Percentiles rank a stretch among this genome's conserved stretches.
Conservation (phyloP, 2,888 invertebrate genomes). For the Hirtodrosophila confusa region DNA sequence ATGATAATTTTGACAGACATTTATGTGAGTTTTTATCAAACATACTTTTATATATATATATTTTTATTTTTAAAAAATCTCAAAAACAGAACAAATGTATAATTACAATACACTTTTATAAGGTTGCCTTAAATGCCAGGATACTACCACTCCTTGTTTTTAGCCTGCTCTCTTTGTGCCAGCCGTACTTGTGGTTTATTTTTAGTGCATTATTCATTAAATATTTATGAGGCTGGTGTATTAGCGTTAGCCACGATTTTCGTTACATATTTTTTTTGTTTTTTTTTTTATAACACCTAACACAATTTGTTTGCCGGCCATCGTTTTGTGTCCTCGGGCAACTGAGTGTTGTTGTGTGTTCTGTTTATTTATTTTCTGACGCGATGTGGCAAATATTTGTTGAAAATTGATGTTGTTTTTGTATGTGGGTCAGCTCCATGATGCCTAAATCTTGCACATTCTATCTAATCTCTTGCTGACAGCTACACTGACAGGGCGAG, state of each 20-base stretch:
- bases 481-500: constrained; percentile 31
- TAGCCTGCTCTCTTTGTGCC: background rate
- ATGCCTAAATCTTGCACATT: background rate
- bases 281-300: constrained; percentile 46
- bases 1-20: too few species aligned
- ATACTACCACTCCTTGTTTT: too few species aligned
- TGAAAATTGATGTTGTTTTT: constrained; percentile 29
- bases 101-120: too few species aligned
- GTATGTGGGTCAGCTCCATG: constrained; percentile 27
- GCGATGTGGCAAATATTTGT: constrained; percentile 33
- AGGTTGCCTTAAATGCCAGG: too few species aligned
- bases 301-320: constrained; percentile 24
- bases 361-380: constrained; percentile 27
- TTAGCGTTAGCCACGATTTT: constrained; percentile 23
- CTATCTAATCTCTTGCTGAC: constrained; percentile 51
- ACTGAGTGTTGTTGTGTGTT: constrained; percentile 1
- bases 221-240: constrained; percentile 41
- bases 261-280: constrained; percentile 21
- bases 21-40: too few species aligned
- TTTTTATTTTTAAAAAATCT: too few species aligned
- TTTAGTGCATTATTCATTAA: constrained; percentile 44
- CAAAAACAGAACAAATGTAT: too few species aligned
- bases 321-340: constrained; percentile 9
- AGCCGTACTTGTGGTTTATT: constrained; percentile 33
- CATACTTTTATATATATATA: too few species aligned